A percentile compares a stretch with the other conserved stretches of the same genome.
Conservation (phyloP, 2,113 vertebrate genomes). For the Dendropsophus ebraccatus region DNA sequence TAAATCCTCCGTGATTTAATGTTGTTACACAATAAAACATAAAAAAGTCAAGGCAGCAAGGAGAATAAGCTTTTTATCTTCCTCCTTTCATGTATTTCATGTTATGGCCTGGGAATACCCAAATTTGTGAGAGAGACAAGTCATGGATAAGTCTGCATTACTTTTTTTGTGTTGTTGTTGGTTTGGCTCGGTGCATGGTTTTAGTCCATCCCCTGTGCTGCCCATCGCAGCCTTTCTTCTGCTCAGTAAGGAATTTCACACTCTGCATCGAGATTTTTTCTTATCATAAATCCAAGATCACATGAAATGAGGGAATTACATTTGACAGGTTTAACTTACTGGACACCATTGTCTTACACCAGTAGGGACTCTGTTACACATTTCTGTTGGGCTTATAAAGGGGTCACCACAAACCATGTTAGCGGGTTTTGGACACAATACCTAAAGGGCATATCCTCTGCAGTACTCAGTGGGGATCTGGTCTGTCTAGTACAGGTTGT, state of each 20-base stretch:
- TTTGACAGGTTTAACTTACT: not conserved
- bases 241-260: conserved; percentile 31
- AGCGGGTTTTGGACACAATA: conserved; percentile 4
- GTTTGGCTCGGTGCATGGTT: not conserved
- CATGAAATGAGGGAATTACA: not conserved
- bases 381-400: not conserved
- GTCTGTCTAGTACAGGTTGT: conserved; percentile 10
- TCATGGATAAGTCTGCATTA: not conserved
- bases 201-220: not conserved
- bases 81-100: not conserved
- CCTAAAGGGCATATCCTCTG: conserved; percentile 1
- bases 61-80: not conserved
- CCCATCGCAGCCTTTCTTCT: not conserved
- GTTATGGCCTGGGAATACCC: not conserved
- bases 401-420: not conserved
- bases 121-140: not conserved
- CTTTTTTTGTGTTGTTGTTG: not conserved
- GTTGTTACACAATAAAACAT: not conserved
- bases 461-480: not conserved
- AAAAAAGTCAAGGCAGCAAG: not conserved
- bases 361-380: not conserved
- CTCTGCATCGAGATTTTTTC: not conserved
- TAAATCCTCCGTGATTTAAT: not conserved
- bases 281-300: not conserved
- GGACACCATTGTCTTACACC: not conserved